phyloP scores from a whole-genome alignment of 2,113 vertebrate genomes.

The Pionites leucogaster region DNA sequence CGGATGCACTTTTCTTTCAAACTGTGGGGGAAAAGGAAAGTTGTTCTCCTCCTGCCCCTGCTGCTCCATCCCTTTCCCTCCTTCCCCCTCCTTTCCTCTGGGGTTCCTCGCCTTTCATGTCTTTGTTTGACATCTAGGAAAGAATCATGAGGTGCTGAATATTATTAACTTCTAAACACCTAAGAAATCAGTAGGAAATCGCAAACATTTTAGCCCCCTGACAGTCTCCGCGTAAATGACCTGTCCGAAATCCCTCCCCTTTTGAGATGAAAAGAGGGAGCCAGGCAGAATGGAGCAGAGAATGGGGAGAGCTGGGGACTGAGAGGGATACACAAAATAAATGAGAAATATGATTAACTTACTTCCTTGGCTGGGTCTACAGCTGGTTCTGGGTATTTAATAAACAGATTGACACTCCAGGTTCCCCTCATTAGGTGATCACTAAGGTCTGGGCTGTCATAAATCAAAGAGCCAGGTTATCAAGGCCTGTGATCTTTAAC shows the following conservation, averaged over 20 bases:
- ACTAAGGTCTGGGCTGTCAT: constrained; percentile 83
- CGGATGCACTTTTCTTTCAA: constrained; percentile 1
- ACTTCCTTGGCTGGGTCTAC: constrained; percentile 74
- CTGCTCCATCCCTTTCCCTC: neutral
- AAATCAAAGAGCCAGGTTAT: constrained; percentile 97
- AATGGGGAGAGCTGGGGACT: neutral
- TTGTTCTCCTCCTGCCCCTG: neutral
- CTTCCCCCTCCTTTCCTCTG: constrained; percentile 63
- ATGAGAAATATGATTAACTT: constrained; percentile 82
- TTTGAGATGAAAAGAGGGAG: constrained; percentile 75
- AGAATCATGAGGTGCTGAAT: constrained; percentile 82
- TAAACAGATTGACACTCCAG: constrained; percentile 97
- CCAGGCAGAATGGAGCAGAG: constrained; percentile 64
- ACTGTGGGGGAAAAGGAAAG: neutral
- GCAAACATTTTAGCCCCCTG: constrained; percentile 69
- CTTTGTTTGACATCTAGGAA: constrained; percentile 72
- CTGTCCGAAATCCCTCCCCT: constrained; percentile 67
- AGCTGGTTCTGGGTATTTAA: constrained; percentile 97
- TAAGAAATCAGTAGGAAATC: constrained; percentile 79
- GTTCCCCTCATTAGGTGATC: constrained; percentile 96
- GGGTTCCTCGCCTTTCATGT: constrained; percentile 77
- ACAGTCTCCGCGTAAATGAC: constrained; percentile 68
- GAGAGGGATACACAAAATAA: constrained; percentile 63
- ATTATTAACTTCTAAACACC: constrained; percentile 84
- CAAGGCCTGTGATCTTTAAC: constrained; percentile 95